Evolutionary conservation across 1,140 invertebrate genomes (phyloP).

Genomic region (Procambarus clarkii): DNA sequence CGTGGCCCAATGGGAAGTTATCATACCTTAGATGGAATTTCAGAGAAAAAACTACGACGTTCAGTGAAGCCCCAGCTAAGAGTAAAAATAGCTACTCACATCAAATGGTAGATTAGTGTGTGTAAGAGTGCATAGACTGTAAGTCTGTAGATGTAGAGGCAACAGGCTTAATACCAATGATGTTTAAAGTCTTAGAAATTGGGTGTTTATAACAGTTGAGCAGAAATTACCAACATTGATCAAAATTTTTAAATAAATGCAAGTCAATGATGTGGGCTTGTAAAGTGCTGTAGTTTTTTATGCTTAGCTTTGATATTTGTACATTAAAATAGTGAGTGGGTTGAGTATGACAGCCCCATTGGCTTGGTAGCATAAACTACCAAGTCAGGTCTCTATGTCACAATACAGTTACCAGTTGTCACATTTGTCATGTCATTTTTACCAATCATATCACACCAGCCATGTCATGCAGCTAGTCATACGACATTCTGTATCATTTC

Average conservation of each 20-base stretch:
- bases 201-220: conserved; percentile 36
- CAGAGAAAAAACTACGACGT: not conserved
- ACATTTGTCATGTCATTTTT: not conserved
- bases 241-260: not conserved
- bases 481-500: too few relatives aligned
- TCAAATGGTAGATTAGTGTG: conserved; percentile 39
- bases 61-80: not conserved
- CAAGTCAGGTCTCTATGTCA: not conserved
- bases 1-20: conserved; percentile 12
- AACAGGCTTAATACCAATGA: conserved; percentile 10
- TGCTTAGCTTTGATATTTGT: not conserved
- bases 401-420: not conserved
- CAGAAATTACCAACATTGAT: conserved; percentile 14
- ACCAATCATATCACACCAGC: not conserved
- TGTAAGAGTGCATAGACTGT: conserved; percentile 44
- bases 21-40: conserved; percentile 9
- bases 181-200: not conserved
- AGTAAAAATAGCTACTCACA: conserved; percentile 12
- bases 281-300: not conserved
- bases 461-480: too few relatives aligned
- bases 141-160: conserved; percentile 35
- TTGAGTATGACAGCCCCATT: not conserved
- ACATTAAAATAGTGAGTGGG: not conserved
- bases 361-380: not conserved
- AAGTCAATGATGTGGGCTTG: not conserved